Evolutionary conservation across 2,113 vertebrate species (phyloP).

Genomic region (Phainopepla nitens): DNA sequence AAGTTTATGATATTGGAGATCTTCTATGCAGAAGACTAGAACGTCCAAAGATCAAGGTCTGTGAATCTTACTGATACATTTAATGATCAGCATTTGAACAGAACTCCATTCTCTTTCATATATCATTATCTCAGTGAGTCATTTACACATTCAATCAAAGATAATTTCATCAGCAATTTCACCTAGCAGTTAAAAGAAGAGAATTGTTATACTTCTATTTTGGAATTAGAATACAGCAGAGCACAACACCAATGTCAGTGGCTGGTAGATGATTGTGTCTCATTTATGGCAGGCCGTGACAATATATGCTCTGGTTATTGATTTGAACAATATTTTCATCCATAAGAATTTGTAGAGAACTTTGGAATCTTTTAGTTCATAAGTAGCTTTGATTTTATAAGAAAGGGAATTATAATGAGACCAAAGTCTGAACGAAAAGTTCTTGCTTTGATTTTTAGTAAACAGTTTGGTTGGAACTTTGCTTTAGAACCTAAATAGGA

Average conservation of each 20-base stretch:
- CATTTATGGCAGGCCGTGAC: background rate
- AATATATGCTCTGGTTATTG: background rate
- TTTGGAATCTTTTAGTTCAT: background rate
- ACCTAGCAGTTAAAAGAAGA: background rate
- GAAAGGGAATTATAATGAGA: background rate
- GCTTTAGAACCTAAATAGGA: background rate
- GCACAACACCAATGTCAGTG: background rate
- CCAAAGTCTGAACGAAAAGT: background rate
- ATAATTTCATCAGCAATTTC: background rate
- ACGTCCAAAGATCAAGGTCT: background rate
- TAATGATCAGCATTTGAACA: background rate
- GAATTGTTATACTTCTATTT: background rate
- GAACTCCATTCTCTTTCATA: background rate
- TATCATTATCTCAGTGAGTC: background rate
- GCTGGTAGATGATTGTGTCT: background rate
- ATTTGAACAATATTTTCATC: background rate
- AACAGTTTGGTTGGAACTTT: background rate
- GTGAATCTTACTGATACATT: background rate
- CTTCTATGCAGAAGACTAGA: background rate
- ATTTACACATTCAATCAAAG: background rate
- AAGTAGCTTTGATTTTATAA: background rate
- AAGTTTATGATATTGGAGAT: background rate
- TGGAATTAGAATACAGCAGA: background rate
- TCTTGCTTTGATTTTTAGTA: background rate
- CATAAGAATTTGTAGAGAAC: background rate